Conservation (phyloP, 2,797 vertebrate species). For the Ctenopoma kingsleyae region DNA sequence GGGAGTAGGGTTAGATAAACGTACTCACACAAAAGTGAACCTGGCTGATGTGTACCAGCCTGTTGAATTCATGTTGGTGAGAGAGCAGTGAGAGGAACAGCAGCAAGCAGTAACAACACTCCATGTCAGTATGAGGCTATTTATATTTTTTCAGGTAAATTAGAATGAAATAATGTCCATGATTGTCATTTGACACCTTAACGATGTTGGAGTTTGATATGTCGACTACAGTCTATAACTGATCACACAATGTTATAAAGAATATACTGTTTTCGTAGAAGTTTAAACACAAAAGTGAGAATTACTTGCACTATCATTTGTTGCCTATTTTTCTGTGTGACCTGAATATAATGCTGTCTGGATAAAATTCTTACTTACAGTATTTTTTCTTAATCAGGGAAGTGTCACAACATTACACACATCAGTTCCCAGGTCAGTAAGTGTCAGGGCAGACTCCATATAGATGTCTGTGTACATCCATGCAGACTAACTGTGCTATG, state of each 20-base stretch:
- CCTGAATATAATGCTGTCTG: background rate
- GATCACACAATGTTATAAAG: slow-evolving; percentile 10
- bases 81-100: slow-evolving; percentile 13
- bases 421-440: too few relatives aligned
- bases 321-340: too few relatives aligned
- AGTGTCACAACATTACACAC: background rate
- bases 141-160: slow-evolving; percentile 15
- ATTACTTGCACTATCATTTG: too few relatives aligned
- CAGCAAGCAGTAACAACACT: slow-evolving; percentile 5
- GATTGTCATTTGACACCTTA: slow-evolving; percentile 20
- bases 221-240: slow-evolving; percentile 16
- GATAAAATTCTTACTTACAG: background rate
- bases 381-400: background rate
- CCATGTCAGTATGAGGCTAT: slow-evolving; percentile 1
- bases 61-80: background rate
- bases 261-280: background rate
- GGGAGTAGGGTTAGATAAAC: slow-evolving; percentile 42
- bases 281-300: background rate
- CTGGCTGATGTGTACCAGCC: background rate
- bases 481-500: too few relatives aligned
- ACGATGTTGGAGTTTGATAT: slow-evolving; percentile 16
- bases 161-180: slow-evolving; percentile 11
- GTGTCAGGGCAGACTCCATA: too few relatives aligned
- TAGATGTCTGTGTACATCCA: too few relatives aligned
- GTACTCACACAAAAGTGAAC: background rate